Conservation (phyloP, 2,113 vertebrate genomes). For the Xiphophorus maculatus region DNA sequence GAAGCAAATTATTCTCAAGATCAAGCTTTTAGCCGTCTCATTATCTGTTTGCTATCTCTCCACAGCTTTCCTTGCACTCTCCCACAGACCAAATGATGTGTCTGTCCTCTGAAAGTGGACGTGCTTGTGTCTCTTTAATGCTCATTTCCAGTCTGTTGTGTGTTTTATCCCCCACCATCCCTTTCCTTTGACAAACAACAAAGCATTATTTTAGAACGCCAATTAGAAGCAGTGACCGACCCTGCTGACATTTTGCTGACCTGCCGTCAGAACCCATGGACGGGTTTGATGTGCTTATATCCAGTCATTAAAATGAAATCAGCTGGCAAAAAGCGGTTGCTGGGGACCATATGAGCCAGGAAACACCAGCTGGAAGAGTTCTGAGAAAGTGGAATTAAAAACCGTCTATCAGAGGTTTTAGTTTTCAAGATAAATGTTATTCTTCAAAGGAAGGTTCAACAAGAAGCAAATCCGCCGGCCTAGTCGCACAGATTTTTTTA, state of each 20-base stretch:
- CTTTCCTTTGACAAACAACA: constrained; percentile 12
- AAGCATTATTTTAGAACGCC: constrained; percentile 16
- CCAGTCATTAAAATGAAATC: constrained; percentile 6
- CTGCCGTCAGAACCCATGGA: constrained; percentile 4
- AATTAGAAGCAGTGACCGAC: constrained; percentile 44
- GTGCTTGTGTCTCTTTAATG: constrained; percentile 25
- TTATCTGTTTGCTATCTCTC: constrained; percentile 67
- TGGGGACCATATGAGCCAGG: background rate
- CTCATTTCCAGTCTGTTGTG: constrained; percentile 45
- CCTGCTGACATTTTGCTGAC: constrained; percentile 9
- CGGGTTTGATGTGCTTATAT: constrained; percentile 1
- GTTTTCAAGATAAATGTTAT: background rate
- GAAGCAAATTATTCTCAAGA: constrained; percentile 70
- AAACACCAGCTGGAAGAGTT: background rate
- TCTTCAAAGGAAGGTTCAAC: background rate
- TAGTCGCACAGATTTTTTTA: too few relatives aligned
- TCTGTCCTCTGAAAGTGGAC: constrained; percentile 37
- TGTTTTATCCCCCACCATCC: background rate
- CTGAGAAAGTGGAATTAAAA: background rate
- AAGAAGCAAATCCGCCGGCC: background rate
- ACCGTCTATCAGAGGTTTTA: background rate
- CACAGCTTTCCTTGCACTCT: constrained; percentile 6
- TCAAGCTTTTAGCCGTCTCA: constrained; percentile 72
- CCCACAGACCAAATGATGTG: constrained; percentile 28
- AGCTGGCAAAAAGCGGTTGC: background rate